Conservation (phyloP, 2,113 vertebrate species). For the Cyprinodon brontotheroides region DNA sequence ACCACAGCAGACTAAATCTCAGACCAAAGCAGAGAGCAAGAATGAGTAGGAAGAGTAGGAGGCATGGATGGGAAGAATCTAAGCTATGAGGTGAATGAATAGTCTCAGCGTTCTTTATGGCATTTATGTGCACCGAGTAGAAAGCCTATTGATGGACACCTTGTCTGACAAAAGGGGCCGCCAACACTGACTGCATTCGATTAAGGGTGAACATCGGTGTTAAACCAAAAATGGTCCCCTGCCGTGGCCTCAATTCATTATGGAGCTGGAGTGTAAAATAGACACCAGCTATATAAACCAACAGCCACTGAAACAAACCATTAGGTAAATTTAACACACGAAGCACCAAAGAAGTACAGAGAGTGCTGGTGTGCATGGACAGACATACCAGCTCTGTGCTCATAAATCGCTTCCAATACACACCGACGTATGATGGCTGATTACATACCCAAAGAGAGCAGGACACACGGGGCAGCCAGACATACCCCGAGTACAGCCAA, state of each 20-base stretch:
- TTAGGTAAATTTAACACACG: constrained; percentile 46
- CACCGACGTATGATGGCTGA: constrained; percentile 53
- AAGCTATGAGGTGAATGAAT: constrained; percentile 59
- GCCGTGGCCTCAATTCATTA: constrained; percentile 56
- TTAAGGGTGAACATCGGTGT: constrained; percentile 48
- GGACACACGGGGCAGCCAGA: constrained; percentile 59
- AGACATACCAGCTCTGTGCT: constrained; percentile 23
- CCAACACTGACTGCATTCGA: constrained; percentile 59
- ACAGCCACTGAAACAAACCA: constrained; percentile 29
- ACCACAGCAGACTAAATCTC: constrained; percentile 14
- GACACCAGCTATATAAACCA: constrained; percentile 36
- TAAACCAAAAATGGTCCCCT: constrained; percentile 58
- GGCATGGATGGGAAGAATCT: constrained; percentile 43
- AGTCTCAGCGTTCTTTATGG: constrained; percentile 53
- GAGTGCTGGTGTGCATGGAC: constrained; percentile 23
- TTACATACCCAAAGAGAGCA: constrained; percentile 62
- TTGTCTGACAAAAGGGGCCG: constrained; percentile 51
- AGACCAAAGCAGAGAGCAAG: constrained; percentile 25
- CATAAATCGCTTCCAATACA: constrained; percentile 41
- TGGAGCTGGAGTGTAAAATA: constrained; percentile 56
- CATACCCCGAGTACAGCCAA: constrained; percentile 71
- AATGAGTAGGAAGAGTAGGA: constrained; percentile 22
- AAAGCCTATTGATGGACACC: constrained; percentile 51
- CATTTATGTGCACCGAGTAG: constrained; percentile 28
- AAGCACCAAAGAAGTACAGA: constrained; percentile 36